Percentiles rank a stretch among this genome's conserved stretches.
Evolutionary conservation across 30 jellyfish, hydroid and myxozoan species (phyloP).

Genomic region (Catostylus mosaicus): DNA sequence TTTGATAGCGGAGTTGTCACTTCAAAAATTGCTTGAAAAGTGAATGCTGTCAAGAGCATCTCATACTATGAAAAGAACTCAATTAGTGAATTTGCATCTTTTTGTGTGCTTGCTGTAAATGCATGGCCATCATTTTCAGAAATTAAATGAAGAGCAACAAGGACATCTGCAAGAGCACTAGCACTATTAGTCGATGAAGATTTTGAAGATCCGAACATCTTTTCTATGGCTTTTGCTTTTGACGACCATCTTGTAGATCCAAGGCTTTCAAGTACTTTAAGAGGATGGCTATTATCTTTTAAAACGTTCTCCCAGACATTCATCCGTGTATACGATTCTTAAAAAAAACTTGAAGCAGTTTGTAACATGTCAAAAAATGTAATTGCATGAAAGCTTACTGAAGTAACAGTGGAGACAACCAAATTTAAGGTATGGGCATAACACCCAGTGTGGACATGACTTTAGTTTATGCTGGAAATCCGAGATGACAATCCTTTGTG

Average conservation of each 20-base stretch:
- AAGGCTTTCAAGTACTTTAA: neutral
- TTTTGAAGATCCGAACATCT: constrained; percentile 34
- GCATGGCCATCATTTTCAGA: constrained; percentile 25
- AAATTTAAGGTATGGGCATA: constrained; percentile 35
- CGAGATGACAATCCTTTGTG: constrained; percentile 44
- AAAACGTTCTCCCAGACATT: constrained; percentile 32
- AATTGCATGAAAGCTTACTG: constrained; percentile 17
- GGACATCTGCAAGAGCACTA: constrained; percentile 29
- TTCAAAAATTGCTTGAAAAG: constrained; percentile 11
- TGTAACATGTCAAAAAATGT: constrained; percentile 12
- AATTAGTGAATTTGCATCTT: constrained; percentile 13
- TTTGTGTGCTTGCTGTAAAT: constrained; percentile 19
- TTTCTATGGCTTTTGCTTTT: constrained; percentile 9
- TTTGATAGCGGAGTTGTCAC: constrained; percentile 9
- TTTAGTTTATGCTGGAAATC: constrained; percentile 29
- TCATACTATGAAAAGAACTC: constrained; percentile 25
- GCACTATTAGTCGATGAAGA: constrained; percentile 1
- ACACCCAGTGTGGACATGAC: constrained; percentile 51
- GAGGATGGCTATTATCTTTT: constrained; percentile 15
- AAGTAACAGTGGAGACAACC: constrained; percentile 16
- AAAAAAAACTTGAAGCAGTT: constrained; percentile 11
- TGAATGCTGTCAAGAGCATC: constrained; percentile 17
- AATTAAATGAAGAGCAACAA: constrained; percentile 25
- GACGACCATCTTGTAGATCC: constrained; percentile 23
- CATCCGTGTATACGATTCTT: constrained; percentile 25